Base-by-base conservation (phyloP, 2,888 invertebrate species). In the Campoletis raptor region DNA sequence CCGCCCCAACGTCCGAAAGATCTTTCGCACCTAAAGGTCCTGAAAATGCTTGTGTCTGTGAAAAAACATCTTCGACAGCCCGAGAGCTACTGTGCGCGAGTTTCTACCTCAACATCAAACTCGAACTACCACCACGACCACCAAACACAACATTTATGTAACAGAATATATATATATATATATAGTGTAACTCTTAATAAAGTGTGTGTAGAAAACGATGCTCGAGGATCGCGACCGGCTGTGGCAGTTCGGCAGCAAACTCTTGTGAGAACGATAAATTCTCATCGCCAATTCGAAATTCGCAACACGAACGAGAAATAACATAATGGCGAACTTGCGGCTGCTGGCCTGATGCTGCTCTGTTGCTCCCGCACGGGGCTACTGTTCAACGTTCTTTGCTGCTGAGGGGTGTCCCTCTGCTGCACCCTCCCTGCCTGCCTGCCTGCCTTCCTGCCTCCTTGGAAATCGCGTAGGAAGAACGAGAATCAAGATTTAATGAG, bases 231-330 rank as follows among this genome's bases (percentile, higher is more conserved):
- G 52, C 48, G 64, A 64, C 48, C 66, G 36, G 48, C 74, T 57
- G 37, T 57, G 37, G 76, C 36, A 48, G 61, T 48, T 57, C 57
- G 21, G 64, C 64, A 78, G 64, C 76, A 74, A 78, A 82, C 57
- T 82, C 74, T 48, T 74, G 48, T 40, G 21, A 52, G 74, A 85
- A 85, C 89, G 87, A 89, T 90, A 90, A 90, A 91, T 91, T 89
- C 88, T 86, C 85, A 81, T 74, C 85, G 81, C 88, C 89, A 89
- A 91, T 90, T 90, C 90, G 90, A 90, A 90, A 91, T 91, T 91
- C 89, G 85, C 87, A 79, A 89, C 89, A 89, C 89, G 89, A 89
- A 89, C 85, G 85, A 89, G 86, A 87, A 89, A 80, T 61, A 89
- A 90, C 90, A 90, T 89, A 89, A 90, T 87, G 90, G 79, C 52